phyloP scores from a whole-genome alignment of 2,797 vertebrate genomes.

The Chaetophractus vellerosus region DNA sequence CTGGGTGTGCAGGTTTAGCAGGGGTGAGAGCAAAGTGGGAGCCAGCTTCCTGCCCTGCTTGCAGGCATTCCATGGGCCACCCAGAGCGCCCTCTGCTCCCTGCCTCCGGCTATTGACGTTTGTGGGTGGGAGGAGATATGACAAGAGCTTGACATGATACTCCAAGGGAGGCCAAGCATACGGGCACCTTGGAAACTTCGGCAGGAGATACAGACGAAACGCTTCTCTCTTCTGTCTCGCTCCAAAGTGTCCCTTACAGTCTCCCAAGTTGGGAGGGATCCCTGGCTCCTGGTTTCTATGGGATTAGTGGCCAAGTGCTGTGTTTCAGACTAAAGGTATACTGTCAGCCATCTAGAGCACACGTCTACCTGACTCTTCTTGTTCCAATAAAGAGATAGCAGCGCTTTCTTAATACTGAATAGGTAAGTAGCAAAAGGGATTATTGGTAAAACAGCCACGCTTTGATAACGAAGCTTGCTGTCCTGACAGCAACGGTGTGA shows the following conservation, averaged over 20 bases:
- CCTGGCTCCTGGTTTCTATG: rapidly evolving
- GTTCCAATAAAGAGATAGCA: rapidly evolving
- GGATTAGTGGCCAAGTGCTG: rapidly evolving
- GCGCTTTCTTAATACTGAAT: neutral
- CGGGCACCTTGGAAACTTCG: too few species aligned
- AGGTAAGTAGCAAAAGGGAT: rapidly evolving
- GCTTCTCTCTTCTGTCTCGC: neutral
- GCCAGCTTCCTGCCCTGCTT: neutral
- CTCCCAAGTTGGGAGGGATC: rapidly evolving
- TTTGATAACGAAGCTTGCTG: too few species aligned
- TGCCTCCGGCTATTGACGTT: rapidly evolving
- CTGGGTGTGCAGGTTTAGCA: neutral
- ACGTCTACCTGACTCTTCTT: rapidly evolving
- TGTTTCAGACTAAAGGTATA: rapidly evolving
- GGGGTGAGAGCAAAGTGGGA: rapidly evolving
- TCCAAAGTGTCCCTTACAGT: too few species aligned
- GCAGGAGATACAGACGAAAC: too few species aligned
- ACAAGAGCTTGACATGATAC: rapidly evolving
- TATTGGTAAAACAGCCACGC: rapidly evolving
- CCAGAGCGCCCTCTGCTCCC: rapidly evolving
- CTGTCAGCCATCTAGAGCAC: too few species aligned
- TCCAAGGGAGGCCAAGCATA: too few species aligned
- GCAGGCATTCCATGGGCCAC: rapidly evolving
- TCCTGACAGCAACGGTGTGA: too few species aligned
- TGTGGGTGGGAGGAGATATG: neutral